These are phyloP conservation scores for Mesitornis unicolor DNA, from an alignment of 2,113 vertebrate species.

Conservation along the genomic window DNA sequence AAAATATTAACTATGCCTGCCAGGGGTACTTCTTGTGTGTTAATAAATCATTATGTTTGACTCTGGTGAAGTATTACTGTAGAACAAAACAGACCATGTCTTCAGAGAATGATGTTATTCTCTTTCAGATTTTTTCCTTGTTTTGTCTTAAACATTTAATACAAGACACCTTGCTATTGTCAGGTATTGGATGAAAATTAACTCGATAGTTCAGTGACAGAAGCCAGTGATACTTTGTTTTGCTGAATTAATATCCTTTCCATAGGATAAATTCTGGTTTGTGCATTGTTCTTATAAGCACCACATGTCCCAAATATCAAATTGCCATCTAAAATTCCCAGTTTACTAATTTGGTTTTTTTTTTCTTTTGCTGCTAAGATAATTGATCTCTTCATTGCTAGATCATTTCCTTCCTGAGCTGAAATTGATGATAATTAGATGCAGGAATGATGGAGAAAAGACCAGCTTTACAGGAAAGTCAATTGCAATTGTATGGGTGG, in stretches of 20 bases:
- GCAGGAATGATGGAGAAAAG: conserved; percentile 4
- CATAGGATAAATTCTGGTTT: background rate
- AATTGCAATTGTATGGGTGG: conserved; percentile 27
- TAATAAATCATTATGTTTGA: conserved; percentile 52
- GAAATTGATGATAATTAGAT: conserved; percentile 41
- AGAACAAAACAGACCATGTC: background rate
- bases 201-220: background rate
- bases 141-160: background rate
- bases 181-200: background rate
- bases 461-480: background rate
- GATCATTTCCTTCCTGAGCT: conserved; percentile 38
- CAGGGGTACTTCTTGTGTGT: background rate
- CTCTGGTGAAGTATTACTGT: background rate
- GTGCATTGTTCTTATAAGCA: background rate
- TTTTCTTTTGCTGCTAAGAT: background rate
- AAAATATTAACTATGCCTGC: conserved; percentile 58
- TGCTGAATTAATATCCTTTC: background rate
- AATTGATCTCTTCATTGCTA: conserved; percentile 26
- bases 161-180: background rate
- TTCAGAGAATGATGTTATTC: background rate
- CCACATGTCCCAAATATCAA: background rate
- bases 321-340: background rate
- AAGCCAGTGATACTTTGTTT: background rate
- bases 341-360: background rate
- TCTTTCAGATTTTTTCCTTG: background rate